These are phyloP conservation scores for Lasioglossum albipes DNA, from an alignment of 1,140 invertebrate species.

Conservation along the genomic window DNA sequence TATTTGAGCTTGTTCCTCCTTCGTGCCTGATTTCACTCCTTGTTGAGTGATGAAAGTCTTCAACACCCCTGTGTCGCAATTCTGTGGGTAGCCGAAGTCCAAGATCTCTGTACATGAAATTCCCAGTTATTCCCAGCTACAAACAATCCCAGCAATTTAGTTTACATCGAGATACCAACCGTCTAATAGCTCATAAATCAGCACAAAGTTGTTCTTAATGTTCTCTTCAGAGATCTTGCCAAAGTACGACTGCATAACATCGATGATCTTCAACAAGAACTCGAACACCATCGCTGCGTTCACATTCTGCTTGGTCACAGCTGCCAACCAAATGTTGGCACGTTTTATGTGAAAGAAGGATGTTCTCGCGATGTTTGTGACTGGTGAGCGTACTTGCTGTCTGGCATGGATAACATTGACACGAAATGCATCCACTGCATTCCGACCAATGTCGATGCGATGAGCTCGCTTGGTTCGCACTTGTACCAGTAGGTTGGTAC, in stretches of 20 bases:
- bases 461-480: no score
- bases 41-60: conserved; percentile 99
- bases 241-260: conserved; percentile 99
- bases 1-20: conserved; percentile 99
- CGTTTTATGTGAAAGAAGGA: conserved; percentile 99
- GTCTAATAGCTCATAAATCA: conserved; percentile 99
- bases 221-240: conserved; percentile 99
- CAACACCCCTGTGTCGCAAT: conserved; percentile 98
- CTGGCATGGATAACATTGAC: conserved; percentile 99
- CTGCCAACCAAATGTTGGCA: conserved; percentile 99
- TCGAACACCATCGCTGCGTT: conserved; percentile 99
- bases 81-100: conserved; percentile 99
- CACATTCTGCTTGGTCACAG: conserved; percentile 99
- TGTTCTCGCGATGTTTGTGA: conserved; percentile 99
- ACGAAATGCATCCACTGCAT: conserved; percentile 99
- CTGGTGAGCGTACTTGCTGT: conserved; percentile 98
- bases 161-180: conserved; percentile 81
- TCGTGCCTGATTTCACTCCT: conserved; percentile 98
- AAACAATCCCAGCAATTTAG: conserved; percentile 4
- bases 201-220: conserved; percentile 99
- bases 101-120: conserved; percentile 91
- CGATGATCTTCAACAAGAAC: conserved; percentile 98
- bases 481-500: conserved; percentile 46
- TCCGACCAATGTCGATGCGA: conserved; percentile 99
- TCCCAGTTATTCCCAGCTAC: background rate